Evolutionary conservation across 1,140 invertebrate species (phyloP).

Genomic region (Paraescarpia echinospica): DNA sequence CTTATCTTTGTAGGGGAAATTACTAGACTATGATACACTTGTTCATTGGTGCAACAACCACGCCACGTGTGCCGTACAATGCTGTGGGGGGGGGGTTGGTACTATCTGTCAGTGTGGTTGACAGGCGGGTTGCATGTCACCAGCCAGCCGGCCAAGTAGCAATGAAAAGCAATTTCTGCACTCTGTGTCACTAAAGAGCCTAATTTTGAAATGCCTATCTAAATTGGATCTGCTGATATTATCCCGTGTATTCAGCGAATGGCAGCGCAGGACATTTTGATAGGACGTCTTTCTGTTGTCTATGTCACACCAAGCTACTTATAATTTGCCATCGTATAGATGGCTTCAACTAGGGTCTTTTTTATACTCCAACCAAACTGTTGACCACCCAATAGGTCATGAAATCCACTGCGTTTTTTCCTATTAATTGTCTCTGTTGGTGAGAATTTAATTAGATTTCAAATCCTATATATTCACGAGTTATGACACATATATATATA

Average conservation of each 20-base stretch:
- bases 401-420: not conserved
- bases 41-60: not conserved
- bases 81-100: not conserved
- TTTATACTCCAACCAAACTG: not conserved
- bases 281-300: not conserved
- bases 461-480: not conserved
- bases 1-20: not conserved
- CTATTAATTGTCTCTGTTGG: not conserved
- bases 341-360: not conserved
- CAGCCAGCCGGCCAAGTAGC: not conserved
- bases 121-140: not conserved
- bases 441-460: not conserved
- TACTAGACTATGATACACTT: not conserved
- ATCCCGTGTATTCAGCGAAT: not conserved
- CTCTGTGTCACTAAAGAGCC: not conserved
- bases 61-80: not conserved
- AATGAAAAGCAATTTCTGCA: conserved; percentile 1
- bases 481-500: no score
- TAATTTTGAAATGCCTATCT: not conserved
- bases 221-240: not conserved
- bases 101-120: not conserved
- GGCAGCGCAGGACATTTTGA: not conserved
- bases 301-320: not conserved
- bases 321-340: not conserved
- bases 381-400: not conserved